Conservation (phyloP, 2,888 invertebrate species). For the Cheilosia vernalis region DNA sequence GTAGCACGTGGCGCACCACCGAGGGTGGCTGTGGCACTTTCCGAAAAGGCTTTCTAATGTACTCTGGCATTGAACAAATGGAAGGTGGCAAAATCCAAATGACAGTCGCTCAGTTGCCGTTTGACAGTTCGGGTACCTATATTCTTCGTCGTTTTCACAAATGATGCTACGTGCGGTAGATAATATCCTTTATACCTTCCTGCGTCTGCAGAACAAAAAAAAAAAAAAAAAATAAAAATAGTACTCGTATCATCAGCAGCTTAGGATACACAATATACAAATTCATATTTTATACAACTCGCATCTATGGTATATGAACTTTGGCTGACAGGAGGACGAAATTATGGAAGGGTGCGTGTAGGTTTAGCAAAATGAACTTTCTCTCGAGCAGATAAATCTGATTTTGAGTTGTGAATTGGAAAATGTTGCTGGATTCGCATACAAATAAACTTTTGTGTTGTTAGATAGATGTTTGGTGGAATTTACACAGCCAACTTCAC, state of each 20-base stretch:
- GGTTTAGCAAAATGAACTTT: slow-evolving; percentile 58
- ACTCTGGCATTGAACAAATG: background rate
- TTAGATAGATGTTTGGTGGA: slow-evolving; percentile 44
- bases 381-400: slow-evolving; percentile 58
- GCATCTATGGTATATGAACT: slow-evolving; percentile 31
- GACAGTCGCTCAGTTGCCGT: slow-evolving; percentile 61
- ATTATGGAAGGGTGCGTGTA: slow-evolving; percentile 33
- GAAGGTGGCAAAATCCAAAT: slow-evolving; percentile 28
- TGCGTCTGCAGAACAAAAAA: background rate
- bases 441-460: slow-evolving; percentile 49
- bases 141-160: slow-evolving; percentile 32
- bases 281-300: slow-evolving; percentile 67
- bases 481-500: slow-evolving; percentile 19
- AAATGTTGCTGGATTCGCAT: slow-evolving; percentile 41
- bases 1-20: background rate
- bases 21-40: background rate
- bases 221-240: background rate
- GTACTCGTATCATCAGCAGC: slow-evolving; percentile 53
- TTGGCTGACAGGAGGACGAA: slow-evolving; percentile 39
- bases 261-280: slow-evolving; percentile 61
- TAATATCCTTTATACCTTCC: slow-evolving; percentile 55
- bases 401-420: slow-evolving; percentile 64
- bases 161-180: slow-evolving; percentile 66
- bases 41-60: slow-evolving; percentile 31
- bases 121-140: slow-evolving; percentile 49